Percentiles rank a stretch among this genome's conserved stretches.
These are phyloP conservation scores for Eremobia ochroleuca DNA, from an alignment of 2,888 invertebrate genomes.

Conservation along the genomic window DNA sequence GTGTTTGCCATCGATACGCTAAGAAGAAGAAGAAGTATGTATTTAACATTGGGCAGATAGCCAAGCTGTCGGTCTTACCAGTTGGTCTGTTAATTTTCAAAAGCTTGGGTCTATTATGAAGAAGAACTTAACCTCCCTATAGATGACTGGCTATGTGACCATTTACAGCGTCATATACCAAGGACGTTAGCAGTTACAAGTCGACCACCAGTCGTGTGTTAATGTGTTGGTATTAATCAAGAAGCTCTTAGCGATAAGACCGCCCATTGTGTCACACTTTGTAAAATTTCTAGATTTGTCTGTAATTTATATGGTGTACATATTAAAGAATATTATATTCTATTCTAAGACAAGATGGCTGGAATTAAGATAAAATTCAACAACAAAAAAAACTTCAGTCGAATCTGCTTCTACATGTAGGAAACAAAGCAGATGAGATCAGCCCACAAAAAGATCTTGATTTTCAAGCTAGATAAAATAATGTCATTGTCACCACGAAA, in stretches of 20 bases:
- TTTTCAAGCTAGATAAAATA: conserved; percentile 16
- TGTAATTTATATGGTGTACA: too few species aligned
- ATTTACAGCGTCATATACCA: background rate
- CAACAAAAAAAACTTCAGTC: background rate
- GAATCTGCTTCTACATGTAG: background rate
- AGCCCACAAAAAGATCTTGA: background rate
- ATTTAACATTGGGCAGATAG: background rate
- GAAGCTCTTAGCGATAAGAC: too few species aligned
- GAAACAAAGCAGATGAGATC: background rate
- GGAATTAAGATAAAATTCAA: background rate
- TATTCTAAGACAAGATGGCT: background rate
- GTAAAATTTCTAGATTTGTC: too few species aligned
- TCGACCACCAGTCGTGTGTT: too few species aligned
- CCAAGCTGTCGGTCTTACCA: background rate
- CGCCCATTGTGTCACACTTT: too few species aligned
- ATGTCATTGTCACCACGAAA: conserved; percentile 13
- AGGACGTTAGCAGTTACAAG: background rate
- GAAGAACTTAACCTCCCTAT: background rate
- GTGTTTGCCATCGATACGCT: background rate
- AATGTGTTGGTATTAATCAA: background rate
- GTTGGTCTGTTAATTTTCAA: background rate
- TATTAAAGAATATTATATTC: too few species aligned
- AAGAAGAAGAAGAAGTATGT: background rate
- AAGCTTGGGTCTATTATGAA: background rate
- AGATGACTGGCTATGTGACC: background rate